Conservation (phyloP, 2,113 vertebrate genomes). For the Pelvicachromis taeniatus region DNA sequence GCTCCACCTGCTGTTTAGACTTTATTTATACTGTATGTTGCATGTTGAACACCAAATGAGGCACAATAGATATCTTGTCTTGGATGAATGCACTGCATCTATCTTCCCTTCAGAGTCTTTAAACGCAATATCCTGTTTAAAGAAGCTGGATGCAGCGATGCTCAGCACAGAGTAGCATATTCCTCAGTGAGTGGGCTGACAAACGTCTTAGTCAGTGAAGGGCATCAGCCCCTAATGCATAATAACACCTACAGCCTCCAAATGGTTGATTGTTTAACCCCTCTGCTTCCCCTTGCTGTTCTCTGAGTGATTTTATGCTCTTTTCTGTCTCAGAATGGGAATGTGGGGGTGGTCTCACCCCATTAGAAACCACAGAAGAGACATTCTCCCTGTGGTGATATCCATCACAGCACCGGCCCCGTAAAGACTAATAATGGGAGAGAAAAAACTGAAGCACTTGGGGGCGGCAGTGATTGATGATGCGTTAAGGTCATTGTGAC, state of each 20-base stretch:
- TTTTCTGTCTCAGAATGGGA: not conserved
- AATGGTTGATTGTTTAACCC: slow-evolving; percentile 28
- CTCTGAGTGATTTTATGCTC: not conserved
- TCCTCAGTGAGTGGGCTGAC: not conserved
- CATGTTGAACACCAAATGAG: slow-evolving; percentile 23
- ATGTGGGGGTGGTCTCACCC: slow-evolving; percentile 24
- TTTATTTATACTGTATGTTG: slow-evolving; percentile 20
- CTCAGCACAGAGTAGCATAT: not conserved
- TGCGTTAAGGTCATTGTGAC: slow-evolving; percentile 53
- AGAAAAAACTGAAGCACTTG: slow-evolving; percentile 29
- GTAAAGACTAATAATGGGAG: slow-evolving; percentile 40
- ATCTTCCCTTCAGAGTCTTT: slow-evolving; percentile 5
- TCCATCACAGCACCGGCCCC: slow-evolving; percentile 37
- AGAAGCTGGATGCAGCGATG: not conserved
- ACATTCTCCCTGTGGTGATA: slow-evolving; percentile 43
- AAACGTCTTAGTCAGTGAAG: slow-evolving; percentile 24
- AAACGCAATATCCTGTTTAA: not conserved
- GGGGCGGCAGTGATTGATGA: slow-evolving; percentile 62
- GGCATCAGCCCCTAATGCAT: slow-evolving; percentile 11
- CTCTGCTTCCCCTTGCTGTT: not conserved
- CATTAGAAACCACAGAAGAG: slow-evolving; percentile 30
- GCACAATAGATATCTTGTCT: slow-evolving; percentile 26
- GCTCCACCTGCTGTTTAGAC: slow-evolving; percentile 54
- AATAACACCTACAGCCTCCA: not conserved
- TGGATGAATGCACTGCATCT: not conserved